Evolutionary conservation across 2,797 vertebrate species (phyloP).

Genomic region (Tragelaphus eurycerus): DNA sequence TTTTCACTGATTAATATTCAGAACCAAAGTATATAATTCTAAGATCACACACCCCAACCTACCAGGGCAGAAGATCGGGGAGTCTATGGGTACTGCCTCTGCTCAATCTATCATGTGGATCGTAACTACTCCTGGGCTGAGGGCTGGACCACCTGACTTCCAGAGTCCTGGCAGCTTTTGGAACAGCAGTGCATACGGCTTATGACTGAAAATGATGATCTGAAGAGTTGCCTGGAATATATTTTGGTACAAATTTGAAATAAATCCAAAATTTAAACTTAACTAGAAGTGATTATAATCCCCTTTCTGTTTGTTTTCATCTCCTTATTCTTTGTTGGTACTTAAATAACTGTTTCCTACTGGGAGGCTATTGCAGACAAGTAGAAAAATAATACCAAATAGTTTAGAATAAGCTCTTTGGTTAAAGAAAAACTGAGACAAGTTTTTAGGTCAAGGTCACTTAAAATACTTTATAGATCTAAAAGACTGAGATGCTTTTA

Average conservation of each 20-base stretch:
- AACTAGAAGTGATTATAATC: background rate
- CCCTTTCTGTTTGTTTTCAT: background rate
- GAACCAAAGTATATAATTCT: background rate
- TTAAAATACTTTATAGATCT: background rate
- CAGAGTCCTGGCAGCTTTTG: slow-evolving; percentile 18
- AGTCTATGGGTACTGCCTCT: background rate
- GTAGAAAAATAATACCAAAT: background rate
- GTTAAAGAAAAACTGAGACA: background rate
- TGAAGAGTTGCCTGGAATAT: slow-evolving; percentile 52
- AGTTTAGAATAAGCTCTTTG: background rate
- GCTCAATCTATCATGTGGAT: background rate
- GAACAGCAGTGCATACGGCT: background rate
- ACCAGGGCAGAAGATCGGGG: background rate
- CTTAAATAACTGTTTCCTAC: background rate
- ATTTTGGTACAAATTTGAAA: slow-evolving; percentile 71
- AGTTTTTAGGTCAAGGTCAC: background rate
- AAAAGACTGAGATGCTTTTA: background rate
- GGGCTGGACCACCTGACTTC: slow-evolving; percentile 28
- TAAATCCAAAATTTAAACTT: slow-evolving; percentile 59
- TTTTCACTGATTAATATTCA: slow-evolving; percentile 44
- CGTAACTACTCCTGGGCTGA: slow-evolving; percentile 9
- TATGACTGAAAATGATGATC: slow-evolving; percentile 47
- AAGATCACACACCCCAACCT: background rate
- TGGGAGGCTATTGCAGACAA: background rate
- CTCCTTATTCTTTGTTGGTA: background rate